phyloP scores from a whole-genome alignment of 2,113 vertebrate genomes.

The Psilopogon haemacephalus region DNA sequence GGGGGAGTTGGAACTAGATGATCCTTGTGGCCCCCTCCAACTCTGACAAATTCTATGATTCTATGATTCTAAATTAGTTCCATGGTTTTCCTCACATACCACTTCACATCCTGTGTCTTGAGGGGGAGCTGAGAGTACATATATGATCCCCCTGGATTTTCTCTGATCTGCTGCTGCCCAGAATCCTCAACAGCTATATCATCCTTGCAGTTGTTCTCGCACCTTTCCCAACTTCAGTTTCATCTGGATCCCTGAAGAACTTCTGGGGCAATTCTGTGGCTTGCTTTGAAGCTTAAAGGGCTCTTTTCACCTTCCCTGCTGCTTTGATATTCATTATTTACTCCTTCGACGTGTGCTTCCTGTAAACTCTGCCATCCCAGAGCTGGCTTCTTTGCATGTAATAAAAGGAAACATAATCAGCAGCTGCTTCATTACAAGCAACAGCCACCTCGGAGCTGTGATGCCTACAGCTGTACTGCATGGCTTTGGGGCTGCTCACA shows the following conservation, averaged over 20 bases:
- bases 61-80: too few relatives aligned
- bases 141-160: constrained; percentile 8
- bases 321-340: constrained; percentile 56
- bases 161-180: not conserved
- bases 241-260: not conserved
- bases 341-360: constrained; percentile 13
- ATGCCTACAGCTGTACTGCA: not conserved
- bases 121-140: constrained; percentile 58
- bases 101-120: constrained; percentile 54
- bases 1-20: too few relatives aligned
- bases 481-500: not conserved
- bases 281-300: constrained; percentile 34
- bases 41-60: too few relatives aligned
- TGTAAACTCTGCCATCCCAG: constrained; percentile 13
- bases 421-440: not conserved
- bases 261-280: not conserved
- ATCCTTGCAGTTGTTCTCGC: not conserved
- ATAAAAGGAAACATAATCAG: not conserved
- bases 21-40: too few relatives aligned
- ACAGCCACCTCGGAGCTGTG: not conserved
- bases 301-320: not conserved
- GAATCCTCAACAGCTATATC: not conserved
- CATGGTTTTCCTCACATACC: not conserved
- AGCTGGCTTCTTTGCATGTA: not conserved
- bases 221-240: not conserved